Evolutionary conservation across 1,140 invertebrate species (phyloP).

Genomic region (Macrobrachium nipponense): DNA sequence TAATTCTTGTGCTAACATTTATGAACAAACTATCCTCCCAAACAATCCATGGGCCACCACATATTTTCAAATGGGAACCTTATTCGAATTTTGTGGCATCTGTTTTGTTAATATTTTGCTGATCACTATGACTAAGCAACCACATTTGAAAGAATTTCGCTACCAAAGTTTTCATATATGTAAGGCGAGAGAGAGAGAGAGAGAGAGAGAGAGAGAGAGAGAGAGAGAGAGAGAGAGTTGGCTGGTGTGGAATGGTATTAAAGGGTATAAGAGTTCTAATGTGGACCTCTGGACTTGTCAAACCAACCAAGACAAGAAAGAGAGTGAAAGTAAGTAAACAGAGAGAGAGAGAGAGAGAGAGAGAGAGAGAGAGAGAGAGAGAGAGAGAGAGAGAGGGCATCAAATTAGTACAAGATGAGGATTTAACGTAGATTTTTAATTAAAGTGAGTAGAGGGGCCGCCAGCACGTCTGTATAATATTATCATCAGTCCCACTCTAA

Average conservation of each 20-base stretch:
- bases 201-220: neutral
- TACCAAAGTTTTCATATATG: neutral
- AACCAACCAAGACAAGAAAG: neutral
- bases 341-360: constrained; percentile 19
- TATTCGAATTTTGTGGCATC: too few species aligned
- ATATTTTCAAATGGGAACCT: too few species aligned
- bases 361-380: constrained; percentile 10
- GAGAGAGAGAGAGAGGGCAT: constrained; percentile 9
- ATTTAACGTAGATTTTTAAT: neutral
- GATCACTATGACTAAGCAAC: neutral
- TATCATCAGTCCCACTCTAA: too few species aligned
- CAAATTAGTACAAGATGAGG: neutral
- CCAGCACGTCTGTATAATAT: neutral
- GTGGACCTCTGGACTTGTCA: too few species aligned
- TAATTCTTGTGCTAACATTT: too few species aligned
- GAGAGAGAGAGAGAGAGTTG: constrained; percentile 3
- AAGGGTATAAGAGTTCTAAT: neutral
- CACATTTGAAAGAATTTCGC: neutral
- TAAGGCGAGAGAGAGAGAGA: neutral
- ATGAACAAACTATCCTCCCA: too few species aligned
- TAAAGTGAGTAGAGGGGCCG: neutral
- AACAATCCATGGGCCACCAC: too few species aligned
- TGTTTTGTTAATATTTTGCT: too few species aligned
- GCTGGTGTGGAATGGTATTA: neutral
- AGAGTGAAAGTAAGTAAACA: neutral